Evolutionary conservation across 1,140 invertebrate species (phyloP).

Genomic region (Drosophila insularis): DNA sequence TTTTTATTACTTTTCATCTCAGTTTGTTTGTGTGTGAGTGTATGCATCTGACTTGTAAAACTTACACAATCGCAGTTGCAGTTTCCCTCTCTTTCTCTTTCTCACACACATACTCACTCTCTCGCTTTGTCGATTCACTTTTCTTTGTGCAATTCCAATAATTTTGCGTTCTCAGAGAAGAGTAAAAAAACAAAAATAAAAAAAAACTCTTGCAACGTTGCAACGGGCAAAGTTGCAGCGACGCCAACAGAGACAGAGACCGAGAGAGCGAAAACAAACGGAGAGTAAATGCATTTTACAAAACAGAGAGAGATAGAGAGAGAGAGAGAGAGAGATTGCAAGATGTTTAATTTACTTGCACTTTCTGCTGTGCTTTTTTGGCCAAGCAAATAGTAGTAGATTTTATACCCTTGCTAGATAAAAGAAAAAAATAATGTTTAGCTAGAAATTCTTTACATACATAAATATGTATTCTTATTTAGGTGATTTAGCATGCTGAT

Average conservation of each 20-base stretch:
- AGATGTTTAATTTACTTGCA: conserved; percentile 56
- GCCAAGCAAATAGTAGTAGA: conserved; percentile 59
- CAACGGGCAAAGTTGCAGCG: conserved; percentile 19
- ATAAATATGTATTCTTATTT: no score
- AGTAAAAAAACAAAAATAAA: conserved; percentile 1
- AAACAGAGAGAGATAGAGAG: conserved; percentile 3
- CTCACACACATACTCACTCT: neutral
- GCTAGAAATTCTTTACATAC: neutral
- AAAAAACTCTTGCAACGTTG: conserved; percentile 29
- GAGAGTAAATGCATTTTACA: conserved; percentile 29
- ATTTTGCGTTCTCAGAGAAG: conserved; percentile 45
- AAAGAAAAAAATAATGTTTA: neutral
- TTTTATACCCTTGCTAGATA: neutral
- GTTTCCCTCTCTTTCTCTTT: conserved; percentile 36
- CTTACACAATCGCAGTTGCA: conserved; percentile 66
- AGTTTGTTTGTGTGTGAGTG: conserved; percentile 1
- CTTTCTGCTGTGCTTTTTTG: conserved; percentile 68
- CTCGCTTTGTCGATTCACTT: conserved; percentile 68
- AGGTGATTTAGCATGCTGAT: no score
- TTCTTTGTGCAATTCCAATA: conserved; percentile 78
- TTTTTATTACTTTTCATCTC: conserved; percentile 14
- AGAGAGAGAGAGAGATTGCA: conserved; percentile 3
- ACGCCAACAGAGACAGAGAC: conserved; percentile 5
- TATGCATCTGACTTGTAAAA: conserved; percentile 51
- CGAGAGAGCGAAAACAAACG: conserved; percentile 6